A percentile compares a stretch with the other conserved stretches of the same genome.
phyloP scores from a whole-genome alignment of 2,113 vertebrate species.

The Anguilla japonica region DNA sequence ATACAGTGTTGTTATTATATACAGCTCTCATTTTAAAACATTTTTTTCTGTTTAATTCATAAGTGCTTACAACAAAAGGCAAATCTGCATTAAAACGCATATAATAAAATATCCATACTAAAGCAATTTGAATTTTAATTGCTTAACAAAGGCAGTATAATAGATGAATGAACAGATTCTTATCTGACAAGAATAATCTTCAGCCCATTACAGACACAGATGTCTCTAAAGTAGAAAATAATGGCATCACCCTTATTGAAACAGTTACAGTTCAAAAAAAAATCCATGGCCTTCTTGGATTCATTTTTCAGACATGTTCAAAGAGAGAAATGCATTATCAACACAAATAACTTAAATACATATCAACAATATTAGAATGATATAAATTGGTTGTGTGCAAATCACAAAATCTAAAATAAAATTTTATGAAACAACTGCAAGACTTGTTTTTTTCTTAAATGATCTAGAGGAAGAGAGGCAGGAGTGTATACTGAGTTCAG shows the following conservation, averaged over 20 bases:
- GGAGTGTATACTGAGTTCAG: neutral
- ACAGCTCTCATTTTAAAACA: neutral
- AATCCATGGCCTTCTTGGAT: neutral
- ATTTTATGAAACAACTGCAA: neutral
- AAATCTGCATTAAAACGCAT: constrained; percentile 5
- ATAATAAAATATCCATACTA: neutral
- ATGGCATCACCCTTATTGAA: neutral
- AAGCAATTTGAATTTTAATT: constrained; percentile 15
- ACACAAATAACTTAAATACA: neutral
- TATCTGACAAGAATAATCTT: neutral
- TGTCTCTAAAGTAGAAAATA: neutral
- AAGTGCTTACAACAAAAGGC: constrained; percentile 23
- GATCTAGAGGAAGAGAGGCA: neutral
- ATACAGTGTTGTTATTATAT: neutral
- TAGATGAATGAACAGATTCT: constrained; percentile 3
- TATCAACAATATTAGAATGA: neutral
- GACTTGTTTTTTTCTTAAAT: neutral
- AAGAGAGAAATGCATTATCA: neutral
- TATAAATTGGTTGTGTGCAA: neutral
- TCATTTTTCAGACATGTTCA: neutral
- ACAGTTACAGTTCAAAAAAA: neutral
- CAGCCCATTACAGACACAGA: neutral
- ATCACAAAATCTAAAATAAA: neutral
- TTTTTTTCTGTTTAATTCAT: constrained; percentile 6
- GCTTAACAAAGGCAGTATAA: constrained; percentile 15